Evolutionary conservation across 2,797 vertebrate genomes (phyloP), one percentile per base, ranked within the genome.

Genomic region (Sebastes paucispinis): DNA sequence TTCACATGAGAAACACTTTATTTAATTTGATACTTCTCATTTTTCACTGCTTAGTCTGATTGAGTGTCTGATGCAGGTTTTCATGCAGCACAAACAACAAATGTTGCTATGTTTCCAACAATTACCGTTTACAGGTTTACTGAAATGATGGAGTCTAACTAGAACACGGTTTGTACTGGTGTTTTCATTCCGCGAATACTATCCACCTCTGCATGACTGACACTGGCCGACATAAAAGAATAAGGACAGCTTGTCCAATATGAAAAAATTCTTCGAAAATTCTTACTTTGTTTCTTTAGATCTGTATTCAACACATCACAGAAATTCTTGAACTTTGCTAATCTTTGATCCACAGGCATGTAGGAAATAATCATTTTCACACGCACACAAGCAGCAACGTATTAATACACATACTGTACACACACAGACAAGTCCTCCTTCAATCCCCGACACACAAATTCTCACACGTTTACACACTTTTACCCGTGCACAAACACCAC

Each of bases 401-500:
- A 74, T 74, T 73, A 65, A 78, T 52, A 83, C 72, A 69, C 39
- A 36, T 36, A 69, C 39, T 47, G 39, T 47, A 47, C 39, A 47
- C 39, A 69, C 57, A 63, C 54, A 67, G 72, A 75, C 62, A 67
- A 60, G 50, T 27, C 34, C 18, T 47, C 52, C 63, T 70, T 75
- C 69, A 72, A 52, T 77, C 16, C 36, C 31, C 5, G 43, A 32
- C 32, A 57, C 68, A 83, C 63, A 84, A 29, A 70, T 73, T 58
- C 72, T 62, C 29, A 74, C 72, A 81, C 39, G 25, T 59, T 27
- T 47, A 73, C 69, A 87, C 73, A 71, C 59, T 69, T 54, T n/a
- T 80, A 85, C 82, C 75, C 62, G 29, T 75, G 72, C 81, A 87
- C 82, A 84, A 81, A 92, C 84, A 86, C 64, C 81, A 73, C 91